phyloP scores from a whole-genome alignment of 2,888 invertebrate species.

The Meiosimyza decipiens region DNA sequence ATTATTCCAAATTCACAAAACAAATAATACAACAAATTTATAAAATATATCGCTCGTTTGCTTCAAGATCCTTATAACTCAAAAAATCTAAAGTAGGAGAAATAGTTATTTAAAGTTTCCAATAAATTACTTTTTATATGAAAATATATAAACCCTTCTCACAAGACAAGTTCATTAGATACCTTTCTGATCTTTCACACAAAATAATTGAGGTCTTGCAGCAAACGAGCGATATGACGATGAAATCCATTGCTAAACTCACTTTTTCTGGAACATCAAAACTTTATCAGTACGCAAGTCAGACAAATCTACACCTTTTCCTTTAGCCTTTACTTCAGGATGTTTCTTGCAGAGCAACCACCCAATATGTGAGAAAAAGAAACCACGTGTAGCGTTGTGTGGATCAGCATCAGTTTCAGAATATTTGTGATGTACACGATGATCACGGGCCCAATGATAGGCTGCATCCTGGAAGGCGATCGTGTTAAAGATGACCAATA shows the following conservation, averaged over 20 bases:
- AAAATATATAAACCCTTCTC: too few species aligned
- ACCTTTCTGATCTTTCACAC: too few species aligned
- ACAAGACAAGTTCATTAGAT: too few species aligned
- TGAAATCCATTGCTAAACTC: slow-evolving; percentile 59
- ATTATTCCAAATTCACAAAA: background rate
- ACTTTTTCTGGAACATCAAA: slow-evolving; percentile 89
- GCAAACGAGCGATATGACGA: too few species aligned
- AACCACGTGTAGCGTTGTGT: slow-evolving; percentile 90
- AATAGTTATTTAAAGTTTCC: too few species aligned
- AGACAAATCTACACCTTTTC: slow-evolving; percentile 84
- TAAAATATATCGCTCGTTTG: too few species aligned
- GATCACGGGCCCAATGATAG: slow-evolving; percentile 83
- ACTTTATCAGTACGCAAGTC: slow-evolving; percentile 86
- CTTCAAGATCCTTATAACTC: too few species aligned
- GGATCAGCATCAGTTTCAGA: slow-evolving; percentile 95
- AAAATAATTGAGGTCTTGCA: too few species aligned
- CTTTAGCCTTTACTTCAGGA: slow-evolving; percentile 87
- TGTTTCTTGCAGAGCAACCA: slow-evolving; percentile 94
- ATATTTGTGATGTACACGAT: slow-evolving; percentile 91
- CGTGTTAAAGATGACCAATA: slow-evolving; percentile 86
- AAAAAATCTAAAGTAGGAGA: too few species aligned
- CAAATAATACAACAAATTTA: slow-evolving; percentile 7
- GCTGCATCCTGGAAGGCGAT: slow-evolving; percentile 90
- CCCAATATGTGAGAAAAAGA: slow-evolving; percentile 96
- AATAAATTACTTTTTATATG: too few species aligned